Conservation (phyloP, 2,113 vertebrate genomes). For the Ciconia maguari region DNA sequence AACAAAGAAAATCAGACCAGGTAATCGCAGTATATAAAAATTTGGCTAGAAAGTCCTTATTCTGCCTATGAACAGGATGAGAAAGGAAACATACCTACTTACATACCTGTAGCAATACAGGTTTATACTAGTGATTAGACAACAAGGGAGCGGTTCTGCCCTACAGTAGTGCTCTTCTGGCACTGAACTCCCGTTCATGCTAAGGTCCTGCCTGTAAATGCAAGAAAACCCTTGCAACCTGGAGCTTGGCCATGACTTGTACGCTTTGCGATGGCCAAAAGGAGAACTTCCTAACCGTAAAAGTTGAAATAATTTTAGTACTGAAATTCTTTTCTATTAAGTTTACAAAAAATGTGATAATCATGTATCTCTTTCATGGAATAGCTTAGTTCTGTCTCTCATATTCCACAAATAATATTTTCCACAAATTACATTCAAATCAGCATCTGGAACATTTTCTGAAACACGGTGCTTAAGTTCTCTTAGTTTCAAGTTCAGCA, state of each 20-base stretch:
- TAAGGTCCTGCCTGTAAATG: neutral
- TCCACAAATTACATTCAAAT: neutral
- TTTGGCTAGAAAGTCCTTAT: neutral
- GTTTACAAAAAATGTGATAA: neutral
- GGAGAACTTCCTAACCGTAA: neutral
- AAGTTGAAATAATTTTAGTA: neutral
- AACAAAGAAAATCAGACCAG: neutral
- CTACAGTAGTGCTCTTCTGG: neutral
- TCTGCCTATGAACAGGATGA: neutral
- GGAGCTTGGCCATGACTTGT: neutral
- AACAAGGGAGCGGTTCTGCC: neutral
- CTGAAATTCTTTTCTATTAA: neutral
- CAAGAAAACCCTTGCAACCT: neutral
- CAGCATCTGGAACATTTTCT: neutral
- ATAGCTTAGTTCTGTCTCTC: neutral
- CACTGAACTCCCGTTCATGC: neutral
- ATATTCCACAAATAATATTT: neutral
- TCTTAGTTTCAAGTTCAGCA: neutral
- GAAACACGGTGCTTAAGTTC: neutral
- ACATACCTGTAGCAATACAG: neutral
- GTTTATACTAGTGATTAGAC: neutral
- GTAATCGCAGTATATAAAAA: neutral
- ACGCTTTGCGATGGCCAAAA: neutral
- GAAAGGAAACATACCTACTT: neutral
- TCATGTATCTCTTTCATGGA: neutral